A percentile compares a stretch with the other conserved stretches of the same genome.
Conservation (phyloP, 2,888 invertebrate species). For the Piscicola geometra region DNA sequence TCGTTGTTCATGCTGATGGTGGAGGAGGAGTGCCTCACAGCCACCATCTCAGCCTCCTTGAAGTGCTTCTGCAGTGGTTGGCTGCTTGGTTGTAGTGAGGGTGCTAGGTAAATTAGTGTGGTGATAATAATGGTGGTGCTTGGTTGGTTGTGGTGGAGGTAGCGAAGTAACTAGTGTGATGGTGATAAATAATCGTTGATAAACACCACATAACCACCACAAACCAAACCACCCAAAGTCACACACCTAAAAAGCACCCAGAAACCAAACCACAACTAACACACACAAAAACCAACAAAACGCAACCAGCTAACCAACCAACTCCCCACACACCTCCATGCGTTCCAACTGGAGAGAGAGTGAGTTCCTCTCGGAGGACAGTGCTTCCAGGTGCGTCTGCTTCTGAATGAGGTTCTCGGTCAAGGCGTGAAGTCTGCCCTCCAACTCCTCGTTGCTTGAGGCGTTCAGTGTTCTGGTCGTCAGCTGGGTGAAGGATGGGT, state of each 20-base stretch:
- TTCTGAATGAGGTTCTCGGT: conserved; percentile 80
- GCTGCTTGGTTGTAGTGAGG: no score
- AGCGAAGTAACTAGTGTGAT: no score
- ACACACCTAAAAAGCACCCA: neutral
- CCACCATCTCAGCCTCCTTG: conserved; percentile 60
- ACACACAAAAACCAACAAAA: neutral
- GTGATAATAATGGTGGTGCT: no score
- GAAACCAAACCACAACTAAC: neutral
- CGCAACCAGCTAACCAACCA: neutral
- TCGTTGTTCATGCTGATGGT: conserved; percentile 63
- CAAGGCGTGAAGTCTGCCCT: conserved; percentile 60
- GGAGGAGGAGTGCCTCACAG: conserved; percentile 60
- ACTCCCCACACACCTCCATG: conserved; percentile 59
- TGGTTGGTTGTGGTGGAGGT: no score
- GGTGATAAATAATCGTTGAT: no score
- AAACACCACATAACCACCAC: no score
- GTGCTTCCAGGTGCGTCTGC: conserved; percentile 75
- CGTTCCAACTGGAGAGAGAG: conserved; percentile 77
- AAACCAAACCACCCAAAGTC: neutral
- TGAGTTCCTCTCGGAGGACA: conserved; percentile 79
- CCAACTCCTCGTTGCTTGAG: conserved; percentile 56
- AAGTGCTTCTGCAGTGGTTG: conserved; percentile 62
- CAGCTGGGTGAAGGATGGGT: no score
- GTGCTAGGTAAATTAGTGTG: no score
- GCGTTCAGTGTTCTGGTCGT: conserved; percentile 53